Base-by-base conservation (phyloP, 2,797 vertebrate genomes). In the Oreochromis grahami region DNA sequence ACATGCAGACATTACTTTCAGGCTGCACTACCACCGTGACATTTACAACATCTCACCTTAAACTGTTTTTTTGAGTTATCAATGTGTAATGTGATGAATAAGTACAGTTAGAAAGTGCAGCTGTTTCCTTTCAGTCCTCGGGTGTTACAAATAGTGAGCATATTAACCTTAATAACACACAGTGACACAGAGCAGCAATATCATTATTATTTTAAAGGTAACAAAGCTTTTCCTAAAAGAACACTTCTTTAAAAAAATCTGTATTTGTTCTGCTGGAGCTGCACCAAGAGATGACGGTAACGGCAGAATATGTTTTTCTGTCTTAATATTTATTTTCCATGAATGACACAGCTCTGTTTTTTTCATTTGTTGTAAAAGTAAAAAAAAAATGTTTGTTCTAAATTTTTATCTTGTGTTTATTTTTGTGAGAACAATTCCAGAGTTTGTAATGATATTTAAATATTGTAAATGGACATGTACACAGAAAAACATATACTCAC, bases 31-130 rank as follows among this genome's bases (percentile, higher is more conserved):
- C 1, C 11, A 24, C 13, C 7, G 78, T 65, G 13, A 53, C 2
- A 3, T 74, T 87, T 77, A 36, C 58, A 10, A 5, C n/a, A 29
- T 38, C 53, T 17, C 3, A 38, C 5, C 12, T 19, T 5, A 10
- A 53, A 34, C 5, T 3, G 19, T 12, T 6, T 2, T 2, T 14
- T 24, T 29, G 14, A 34, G 3, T 15, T 5, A 3, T 24, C 72
- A 2, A 12, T 60, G 21, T 87, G 81, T 55, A 6, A 74, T 29
- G 29, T 84, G n/a, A 83, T 24, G 2, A 10, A 74, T 4, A 0
- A 0, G 1, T 0, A 3, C 41, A 58, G 5, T 29, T 0, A 5
- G 1, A 2, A 51, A 14, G 36, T 15, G 14, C 9, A 74, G 3
- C 34, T 2, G 53, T 76, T 86, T 6, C 0, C 3, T 26, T 32